Conservation (phyloP, 2,113 vertebrate species). For the Scartelaos histophorus region DNA sequence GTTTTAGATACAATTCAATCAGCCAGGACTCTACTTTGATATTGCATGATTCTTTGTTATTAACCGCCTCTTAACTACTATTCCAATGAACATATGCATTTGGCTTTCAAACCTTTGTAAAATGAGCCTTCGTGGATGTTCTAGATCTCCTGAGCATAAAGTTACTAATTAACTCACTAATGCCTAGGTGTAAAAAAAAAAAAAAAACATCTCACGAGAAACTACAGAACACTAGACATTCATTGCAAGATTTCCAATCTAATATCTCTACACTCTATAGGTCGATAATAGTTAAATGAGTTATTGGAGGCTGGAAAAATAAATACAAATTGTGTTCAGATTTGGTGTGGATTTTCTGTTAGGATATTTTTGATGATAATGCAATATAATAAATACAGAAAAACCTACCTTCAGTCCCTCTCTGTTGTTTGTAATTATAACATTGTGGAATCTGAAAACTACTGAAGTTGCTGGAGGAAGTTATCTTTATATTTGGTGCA, state of each 20-base stretch:
- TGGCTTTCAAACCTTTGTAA: constrained; percentile 55
- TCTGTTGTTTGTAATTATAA: background rate
- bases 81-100: constrained; percentile 33
- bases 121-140: constrained; percentile 35
- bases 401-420: background rate
- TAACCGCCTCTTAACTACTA: constrained; percentile 20
- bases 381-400: background rate
- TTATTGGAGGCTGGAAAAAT: background rate
- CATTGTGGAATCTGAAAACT: background rate
- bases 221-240: no score
- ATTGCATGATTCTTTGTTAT: constrained; percentile 32
- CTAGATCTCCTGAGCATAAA: background rate
- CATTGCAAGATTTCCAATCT: no score
- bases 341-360: background rate
- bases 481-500: no score
- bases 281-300: background rate
- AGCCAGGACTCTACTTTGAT: background rate
- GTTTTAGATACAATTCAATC: background rate
- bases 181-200: background rate
- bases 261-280: background rate
- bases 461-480: no score
- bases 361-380: background rate
- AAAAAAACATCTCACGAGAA: background rate
- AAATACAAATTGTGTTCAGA: background rate
- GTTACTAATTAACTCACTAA: background rate